Conservation (phyloP, 2,113 vertebrate genomes). For the Notothenia coriiceps region DNA sequence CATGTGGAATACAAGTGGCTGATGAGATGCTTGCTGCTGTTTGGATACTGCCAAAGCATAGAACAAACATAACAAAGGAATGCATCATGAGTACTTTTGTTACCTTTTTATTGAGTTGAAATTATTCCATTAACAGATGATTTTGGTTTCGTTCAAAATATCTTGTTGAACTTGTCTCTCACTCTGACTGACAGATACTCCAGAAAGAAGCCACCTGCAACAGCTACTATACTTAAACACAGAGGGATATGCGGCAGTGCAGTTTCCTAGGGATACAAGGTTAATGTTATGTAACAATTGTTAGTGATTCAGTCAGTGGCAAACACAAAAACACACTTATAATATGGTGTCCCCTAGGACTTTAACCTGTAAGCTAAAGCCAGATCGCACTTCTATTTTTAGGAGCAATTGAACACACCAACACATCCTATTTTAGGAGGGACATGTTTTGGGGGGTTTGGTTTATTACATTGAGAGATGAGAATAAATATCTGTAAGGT, state of each 20-base stretch:
- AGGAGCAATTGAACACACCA: conserved; percentile 23
- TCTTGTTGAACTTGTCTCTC: background rate
- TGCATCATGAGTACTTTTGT: background rate
- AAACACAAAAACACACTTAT: conserved; percentile 18
- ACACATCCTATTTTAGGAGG: background rate
- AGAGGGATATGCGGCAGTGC: background rate
- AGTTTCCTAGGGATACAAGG: conserved; percentile 64
- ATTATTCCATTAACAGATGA: background rate
- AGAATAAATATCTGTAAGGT: conserved; percentile 17
- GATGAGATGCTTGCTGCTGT: background rate
- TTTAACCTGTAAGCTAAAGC: conserved; percentile 62
- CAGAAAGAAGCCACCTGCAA: background rate
- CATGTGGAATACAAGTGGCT: conserved; percentile 7
- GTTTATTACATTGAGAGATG: conserved; percentile 17
- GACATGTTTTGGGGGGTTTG: conserved; percentile 9
- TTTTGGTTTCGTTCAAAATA: background rate
- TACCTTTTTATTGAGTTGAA: background rate
- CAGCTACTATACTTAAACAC: background rate
- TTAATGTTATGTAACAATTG: conserved; percentile 70
- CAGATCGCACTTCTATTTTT: conserved; percentile 64
- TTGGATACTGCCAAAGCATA: background rate
- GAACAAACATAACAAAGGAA: background rate
- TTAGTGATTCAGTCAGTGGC: conserved; percentile 53
- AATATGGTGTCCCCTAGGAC: conserved; percentile 42
- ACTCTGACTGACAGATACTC: background rate